Base-by-base conservation (phyloP, 2,888 invertebrate species). In the Pterostichus madidus region DNA sequence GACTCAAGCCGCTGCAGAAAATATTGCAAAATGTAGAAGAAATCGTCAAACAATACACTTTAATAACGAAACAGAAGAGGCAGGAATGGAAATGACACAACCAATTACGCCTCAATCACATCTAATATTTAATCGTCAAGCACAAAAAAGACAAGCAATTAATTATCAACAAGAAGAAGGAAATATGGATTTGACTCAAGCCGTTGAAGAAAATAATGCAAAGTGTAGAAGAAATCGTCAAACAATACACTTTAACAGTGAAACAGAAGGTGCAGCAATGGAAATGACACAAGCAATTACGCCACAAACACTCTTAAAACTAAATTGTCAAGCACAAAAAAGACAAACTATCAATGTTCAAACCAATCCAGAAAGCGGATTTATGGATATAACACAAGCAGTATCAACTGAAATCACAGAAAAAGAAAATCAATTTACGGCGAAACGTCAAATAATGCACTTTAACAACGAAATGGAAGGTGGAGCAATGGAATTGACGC, bases 41-140 rank as follows among this genome's bases (percentile, higher is more conserved):
- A 61, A 61, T 11, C 39, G 79, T 4, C 80, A 80, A 39, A 80
- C 73, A 10, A 80, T 80, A 8, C 49, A 52, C 15, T 56, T 56
- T 10, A 80, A 80, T 17, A 17, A 78, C 8, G 68, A 46, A 64
- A 31, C 64, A 13, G 35, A n/a, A 3, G 24, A 1, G 11, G 78
- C 11, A 39, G 52, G 5, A 44, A 49, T 39, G 31, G 59, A 35
- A 78, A 59, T 24, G 24, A 24, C 24, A 3, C 24, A 24, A 24
- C 3, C 24, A 3, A 3, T 24, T 24, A 2, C 24, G 3, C 24
- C 24, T n/a, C n/a, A n/a, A n/a, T n/a, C n/a, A n/a, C n/a, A n/a
- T n/a, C n/a, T n/a, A n/a, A n/a, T n/a, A n/a, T n/a, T n/a, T n/a
- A n/a, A n/a, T n/a, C n/a, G n/a, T n/a, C n/a, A n/a, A n/a, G n/a